Base-by-base conservation (phyloP, 2,113 vertebrate genomes). In the Scortum barcoo region DNA sequence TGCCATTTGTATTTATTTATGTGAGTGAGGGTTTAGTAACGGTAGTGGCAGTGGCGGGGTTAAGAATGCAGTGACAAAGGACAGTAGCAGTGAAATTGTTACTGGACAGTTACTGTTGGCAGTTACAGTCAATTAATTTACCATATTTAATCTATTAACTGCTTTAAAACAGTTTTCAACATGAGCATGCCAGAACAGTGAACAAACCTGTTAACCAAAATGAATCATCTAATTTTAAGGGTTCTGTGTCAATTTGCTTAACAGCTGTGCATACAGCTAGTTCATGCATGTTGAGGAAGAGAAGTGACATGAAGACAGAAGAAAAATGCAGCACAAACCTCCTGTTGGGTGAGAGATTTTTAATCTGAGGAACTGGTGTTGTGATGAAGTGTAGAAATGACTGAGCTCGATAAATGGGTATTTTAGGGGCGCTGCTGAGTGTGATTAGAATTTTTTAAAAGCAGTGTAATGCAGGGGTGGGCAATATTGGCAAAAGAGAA, bases 301-400 rank as follows among this genome's bases (percentile, higher is more conserved):
- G 67, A 88, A 80, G 84, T 83, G 84, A 73, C 44, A 85, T 91
- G 82, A 79, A 75, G 75, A 91, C 54, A 82, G 61, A 80, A 74
- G 69, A 78, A 61, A 63, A 80, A 91, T 76, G 75, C 50, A 58
- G 61, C 66, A 26, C 70, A 89, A 87, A 74, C 71, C 40, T 81
- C 57, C 80, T 56, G 67, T 9, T 44, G 76, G 57, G 65, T 63
- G 68, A 79, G 30, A 80, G 14, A 66, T 74, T 83, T 53, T 36
- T 3, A 30, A 71, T 75, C 48, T 76, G 63, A 72, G 57, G 67
- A 48, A 30, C 65, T 73, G 73, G n/a, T 71, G 60, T 71, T 57
- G 75, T 71, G 75, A 86, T 86, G 50, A 80, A 58, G 83, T 84
- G 58, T 76, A 67, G 75, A 76, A 88, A 87, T 83, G 85, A 70